Base-by-base conservation (phyloP, 2,888 invertebrate species). In the Trichopria drosophilae region DNA sequence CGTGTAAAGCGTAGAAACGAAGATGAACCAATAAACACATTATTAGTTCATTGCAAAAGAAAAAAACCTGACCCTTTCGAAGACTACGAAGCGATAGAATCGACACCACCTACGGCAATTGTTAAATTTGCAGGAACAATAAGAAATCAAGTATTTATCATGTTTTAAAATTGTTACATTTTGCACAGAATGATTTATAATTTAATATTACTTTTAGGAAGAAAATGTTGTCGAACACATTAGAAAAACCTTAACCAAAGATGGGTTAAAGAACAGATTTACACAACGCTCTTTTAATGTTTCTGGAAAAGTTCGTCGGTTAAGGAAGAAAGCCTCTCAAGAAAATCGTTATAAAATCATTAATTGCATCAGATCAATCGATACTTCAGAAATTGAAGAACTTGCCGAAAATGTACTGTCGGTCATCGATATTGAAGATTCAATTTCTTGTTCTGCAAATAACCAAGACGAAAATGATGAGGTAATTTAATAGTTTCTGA, bases 121-220 rank as follows among this genome's bases (percentile, higher is more conserved):
- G 80, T 88, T 9, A 85, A 86, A 64, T 87, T 88, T 64, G 83
- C 85, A 32, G 87, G 85, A 51, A 89, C 88, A 16, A 79, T 87
- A n/a, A 77, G 82, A 48, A 81, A 80, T 66, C 82, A 84, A 79
- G 88, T 87, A 77, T 29, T 12, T 20, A 19, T 13, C 26, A 44
- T 40, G 3, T 34, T 29, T 28, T 31, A 13, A 13, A 18, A 32
- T 26, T 10, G 24, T 32, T 26, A 36, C 15, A 37, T 20, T 18
- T 34, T 23, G 26, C 10, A 29, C 28, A 15, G 32, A 31, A 24
- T 2, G 29, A 28, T 24, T 13, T 15, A 4, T 29, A 31, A 39
- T 40, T 15, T 50, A 24, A 28, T 51, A 34, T 51, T 53, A 40
- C 46, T 72, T 71, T 29, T 63, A 82, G 81, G 69, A 79, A 71